These are phyloP conservation scores for Formicarius rufipectus DNA, from an alignment of 2,113 vertebrate species.

Conservation along the genomic window DNA sequence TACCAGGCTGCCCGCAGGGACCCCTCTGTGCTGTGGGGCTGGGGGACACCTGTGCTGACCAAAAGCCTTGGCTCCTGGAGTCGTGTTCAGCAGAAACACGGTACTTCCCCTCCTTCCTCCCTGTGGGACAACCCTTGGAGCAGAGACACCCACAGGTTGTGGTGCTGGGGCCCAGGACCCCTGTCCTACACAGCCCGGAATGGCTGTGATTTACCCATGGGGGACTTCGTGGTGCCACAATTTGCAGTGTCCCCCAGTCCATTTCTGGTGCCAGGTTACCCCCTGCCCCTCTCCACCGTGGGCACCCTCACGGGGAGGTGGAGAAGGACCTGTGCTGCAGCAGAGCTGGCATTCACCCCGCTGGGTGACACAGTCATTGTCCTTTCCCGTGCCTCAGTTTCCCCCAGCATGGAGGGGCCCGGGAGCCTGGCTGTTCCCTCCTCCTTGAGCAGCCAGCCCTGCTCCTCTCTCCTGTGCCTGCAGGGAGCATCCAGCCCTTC, in stretches of 20 bases:
- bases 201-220: rapidly evolving
- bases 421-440: background rate
- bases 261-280: background rate
- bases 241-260: rapidly evolving
- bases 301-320: background rate
- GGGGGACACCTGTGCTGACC: background rate
- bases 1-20: background rate
- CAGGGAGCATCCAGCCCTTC: background rate
- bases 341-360: rapidly evolving
- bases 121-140: background rate
- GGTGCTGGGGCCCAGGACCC: rapidly evolving
- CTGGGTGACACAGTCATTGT: background rate
- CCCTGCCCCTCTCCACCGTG: background rate
- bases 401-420: background rate
- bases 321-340: background rate
- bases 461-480: background rate
- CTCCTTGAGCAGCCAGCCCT: background rate
- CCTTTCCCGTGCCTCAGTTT: background rate
- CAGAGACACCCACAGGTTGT: background rate
- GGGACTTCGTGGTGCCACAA: background rate
- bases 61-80: background rate
- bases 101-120: background rate
- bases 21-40: background rate
- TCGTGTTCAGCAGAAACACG: rapidly evolving
- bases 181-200: rapidly evolving